Percentiles rank a stretch among this genome's conserved stretches.
Conservation (phyloP, 2,113 vertebrate genomes). For the Plestiodon gilberti region DNA sequence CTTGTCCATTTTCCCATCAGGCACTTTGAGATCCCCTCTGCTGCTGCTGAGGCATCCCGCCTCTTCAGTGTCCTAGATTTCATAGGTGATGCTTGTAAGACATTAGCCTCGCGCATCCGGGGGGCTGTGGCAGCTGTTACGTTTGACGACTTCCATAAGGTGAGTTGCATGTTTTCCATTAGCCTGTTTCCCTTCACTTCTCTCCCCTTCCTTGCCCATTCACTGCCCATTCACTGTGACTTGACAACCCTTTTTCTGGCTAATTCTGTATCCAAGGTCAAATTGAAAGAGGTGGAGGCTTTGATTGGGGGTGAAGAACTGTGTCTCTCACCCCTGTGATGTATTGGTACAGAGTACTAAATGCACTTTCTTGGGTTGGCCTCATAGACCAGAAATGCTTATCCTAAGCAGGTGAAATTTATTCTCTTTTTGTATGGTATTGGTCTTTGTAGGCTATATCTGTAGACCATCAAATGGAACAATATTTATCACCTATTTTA, state of each 20-base stretch:
- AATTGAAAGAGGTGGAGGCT: not conserved
- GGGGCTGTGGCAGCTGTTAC: constrained; percentile 89
- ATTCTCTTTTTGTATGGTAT: not conserved
- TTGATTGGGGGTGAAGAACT: not conserved
- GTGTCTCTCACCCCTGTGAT: not conserved
- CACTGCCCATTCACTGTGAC: too few species aligned
- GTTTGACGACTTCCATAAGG: constrained; percentile 94
- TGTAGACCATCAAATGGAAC: too few species aligned
- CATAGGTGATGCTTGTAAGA: constrained; percentile 88
- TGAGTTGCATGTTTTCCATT: not conserved
- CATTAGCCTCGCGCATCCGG: constrained; percentile 86
- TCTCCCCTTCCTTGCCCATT: too few species aligned
- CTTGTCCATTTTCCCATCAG: constrained; percentile 57
- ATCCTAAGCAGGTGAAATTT: too few species aligned
- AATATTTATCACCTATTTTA: not conserved
- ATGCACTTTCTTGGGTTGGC: too few species aligned
- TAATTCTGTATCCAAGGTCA: not conserved
- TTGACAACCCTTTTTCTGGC: not conserved
- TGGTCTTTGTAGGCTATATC: too few species aligned
- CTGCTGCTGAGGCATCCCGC: constrained; percentile 49
- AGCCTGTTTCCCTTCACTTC: not conserved
- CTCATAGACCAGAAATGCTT: too few species aligned
- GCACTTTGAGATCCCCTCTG: constrained; percentile 82
- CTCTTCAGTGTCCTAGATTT: constrained; percentile 89
- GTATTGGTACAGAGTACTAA: too few species aligned